phyloP scores from a whole-genome alignment of 1,140 invertebrate genomes.

The Teleopsis dalmanni region DNA sequence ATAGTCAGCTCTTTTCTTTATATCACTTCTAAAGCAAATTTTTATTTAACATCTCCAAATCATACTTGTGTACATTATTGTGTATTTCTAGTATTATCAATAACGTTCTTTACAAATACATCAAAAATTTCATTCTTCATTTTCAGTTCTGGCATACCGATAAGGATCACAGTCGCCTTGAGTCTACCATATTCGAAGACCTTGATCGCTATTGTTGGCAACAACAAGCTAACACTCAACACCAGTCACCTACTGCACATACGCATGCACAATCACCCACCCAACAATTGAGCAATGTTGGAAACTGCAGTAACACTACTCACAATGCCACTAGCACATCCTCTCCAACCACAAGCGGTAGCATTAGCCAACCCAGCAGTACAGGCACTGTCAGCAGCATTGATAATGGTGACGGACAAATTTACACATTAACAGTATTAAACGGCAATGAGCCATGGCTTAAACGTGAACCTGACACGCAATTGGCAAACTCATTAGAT shows the following conservation, averaged over 20 bases:
- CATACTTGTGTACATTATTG: not conserved
- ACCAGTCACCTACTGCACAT: constrained; percentile 28
- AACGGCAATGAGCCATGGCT: constrained; percentile 50
- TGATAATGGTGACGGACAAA: constrained; percentile 50
- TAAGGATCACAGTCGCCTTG: constrained; percentile 57
- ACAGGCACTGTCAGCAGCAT: constrained; percentile 34
- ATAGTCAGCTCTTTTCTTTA: no score
- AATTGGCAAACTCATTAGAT: constrained; percentile 51
- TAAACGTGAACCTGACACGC: constrained; percentile 49
- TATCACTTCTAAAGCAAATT: no score
- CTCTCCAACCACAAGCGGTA: constrained; percentile 43
- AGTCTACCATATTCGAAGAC: constrained; percentile 67
- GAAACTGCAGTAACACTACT: constrained; percentile 5
- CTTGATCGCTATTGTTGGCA: constrained; percentile 74
- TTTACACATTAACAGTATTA: constrained; percentile 59
- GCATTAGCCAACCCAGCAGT: constrained; percentile 35
- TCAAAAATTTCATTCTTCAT: not conserved
- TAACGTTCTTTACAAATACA: not conserved
- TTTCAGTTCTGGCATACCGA: constrained; percentile 62
- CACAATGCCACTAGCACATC: constrained; percentile 15
- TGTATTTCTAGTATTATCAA: no score
- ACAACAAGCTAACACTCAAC: constrained; percentile 48
- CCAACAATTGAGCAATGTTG: not conserved
- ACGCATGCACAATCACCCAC: constrained; percentile 1
- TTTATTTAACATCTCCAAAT: not conserved